Evolutionary conservation across 1,140 invertebrate species (phyloP), one percentile per base, ranked within the genome.

Genomic region (Bombus soroeensis): DNA sequence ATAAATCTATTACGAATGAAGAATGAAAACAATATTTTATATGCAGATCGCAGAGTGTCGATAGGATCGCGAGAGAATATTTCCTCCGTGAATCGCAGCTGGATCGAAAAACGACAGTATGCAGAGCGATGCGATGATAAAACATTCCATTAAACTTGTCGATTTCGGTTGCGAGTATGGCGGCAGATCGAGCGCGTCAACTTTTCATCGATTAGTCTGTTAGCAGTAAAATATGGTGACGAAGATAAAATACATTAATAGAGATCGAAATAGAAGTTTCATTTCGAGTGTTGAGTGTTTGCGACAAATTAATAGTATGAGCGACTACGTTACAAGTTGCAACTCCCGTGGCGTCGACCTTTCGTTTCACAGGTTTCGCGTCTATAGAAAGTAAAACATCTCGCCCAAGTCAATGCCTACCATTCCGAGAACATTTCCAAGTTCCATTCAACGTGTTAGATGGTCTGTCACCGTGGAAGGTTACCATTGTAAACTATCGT

Each of bases 121-220:
- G 32, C n/a, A 28, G 25, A 15, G 2, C 62, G 47, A 57, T 72
- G 34, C 18, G 53, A 59, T 25, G 68, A 81, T 73, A 81, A 72
- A 72, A 28, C 79, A 72, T 72, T 72, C 79, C 79, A 72, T 81
- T 81, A 81, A 71, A 32, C 47, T 32, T 43, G 47, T 9, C 28
- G 41, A 72, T 68, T 28, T 64, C 18, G 13, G 13, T 9, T 53
- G 47, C 47, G 5, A 22, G 47, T 53, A 53, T 22, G 15, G 22
- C 22, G 43, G 32, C 15, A 6, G 25, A 81, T 72, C 53, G 37
- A 59, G 25, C 25, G 25, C 13, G 32, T 10, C 73, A 8, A 53
- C 47, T 53, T 53, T 53, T 76, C 53, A 41, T 76, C 75, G 57
- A 78, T 78, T 64, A 22, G 28, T n/a, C n/a, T 32, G n/a, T 39